Evolutionary conservation across 2,797 vertebrate genomes (phyloP), one percentile per base, ranked within the genome.

Genomic region (Anabacerthia variegaticeps): DNA sequence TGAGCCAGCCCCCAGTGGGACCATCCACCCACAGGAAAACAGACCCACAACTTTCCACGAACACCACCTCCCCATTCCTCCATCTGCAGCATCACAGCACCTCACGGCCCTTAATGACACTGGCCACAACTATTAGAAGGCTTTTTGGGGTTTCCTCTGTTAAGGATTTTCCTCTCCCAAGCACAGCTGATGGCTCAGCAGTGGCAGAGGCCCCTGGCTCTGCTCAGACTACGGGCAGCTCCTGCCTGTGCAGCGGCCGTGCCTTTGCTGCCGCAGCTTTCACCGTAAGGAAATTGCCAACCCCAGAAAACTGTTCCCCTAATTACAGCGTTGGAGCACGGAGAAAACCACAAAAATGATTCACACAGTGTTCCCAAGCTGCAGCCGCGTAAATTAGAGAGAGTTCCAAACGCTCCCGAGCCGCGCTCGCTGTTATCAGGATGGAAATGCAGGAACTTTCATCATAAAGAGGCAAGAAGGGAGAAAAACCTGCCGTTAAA

Each of bases 261-360:
- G 56, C 66, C 46, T 63, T 32, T 46, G 62, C 86, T 66, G 77
- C 41, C 4, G 37, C 90, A 68, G 81, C 91, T 77, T 75, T 71
- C 74, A 58, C 87, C 22, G 0, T 84, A 66, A 93, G 89, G 91
- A 85, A 92, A 88, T 73, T 84, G 78, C 85, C 88, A 95, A 85
- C 83, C 92, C 92, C 88, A 87, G 93, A 91, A 92, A 94, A 93
- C 91, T 83, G 81, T 59, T 95, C 87, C 86, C 78, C 87, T 95
- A 92, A 96, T 96, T 89, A 93, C 92, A 95, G 89, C 2, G 0
- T 85, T 91, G 86, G 84, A 88, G 76, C 85, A 85, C 10, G 54
- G 76, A 92, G 95, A 90, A 95, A 96, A 95, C 91, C 92, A 93
- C 93, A 94, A 71, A 91, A 93, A 61, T 76, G 87, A 95, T 95